These are phyloP conservation scores for Triops cancriformis DNA, from an alignment of 1,140 invertebrate species.

Conservation along the genomic window DNA sequence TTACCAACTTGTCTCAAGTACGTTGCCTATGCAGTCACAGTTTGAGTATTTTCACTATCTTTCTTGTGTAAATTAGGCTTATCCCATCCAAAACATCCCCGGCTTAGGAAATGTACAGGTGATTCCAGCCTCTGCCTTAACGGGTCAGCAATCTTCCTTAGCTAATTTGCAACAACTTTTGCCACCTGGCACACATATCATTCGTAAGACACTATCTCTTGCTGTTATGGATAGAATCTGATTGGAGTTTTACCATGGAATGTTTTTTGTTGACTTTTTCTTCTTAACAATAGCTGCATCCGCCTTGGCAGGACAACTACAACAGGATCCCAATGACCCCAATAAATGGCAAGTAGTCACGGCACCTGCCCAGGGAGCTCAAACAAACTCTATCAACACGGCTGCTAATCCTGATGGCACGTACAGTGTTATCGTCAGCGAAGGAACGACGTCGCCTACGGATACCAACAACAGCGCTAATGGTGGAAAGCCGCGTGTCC, in stretches of 20 bases:
- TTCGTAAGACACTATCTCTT: slow-evolving; percentile 33
- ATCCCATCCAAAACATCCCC: slow-evolving; percentile 59
- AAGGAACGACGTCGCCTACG: slow-evolving; percentile 17
- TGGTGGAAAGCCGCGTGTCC: slow-evolving; percentile 47
- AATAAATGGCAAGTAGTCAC: slow-evolving; percentile 69
- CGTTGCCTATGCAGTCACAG: background rate
- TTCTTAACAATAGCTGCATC: slow-evolving; percentile 23
- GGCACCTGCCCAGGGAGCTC: slow-evolving; percentile 28
- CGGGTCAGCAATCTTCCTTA: slow-evolving; percentile 28
- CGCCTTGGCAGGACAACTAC: slow-evolving; percentile 41
- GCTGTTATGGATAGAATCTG: background rate
- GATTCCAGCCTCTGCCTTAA: slow-evolving; percentile 45
- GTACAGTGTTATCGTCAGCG: slow-evolving; percentile 31
- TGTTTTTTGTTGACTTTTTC: background rate
- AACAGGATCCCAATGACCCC: slow-evolving; percentile 66
- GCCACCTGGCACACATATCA: slow-evolving; percentile 38
- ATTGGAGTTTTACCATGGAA: background rate
- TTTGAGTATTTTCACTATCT: background rate
- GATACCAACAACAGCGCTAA: slow-evolving; percentile 31
- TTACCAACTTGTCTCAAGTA: slow-evolving; percentile 21
- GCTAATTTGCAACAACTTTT: slow-evolving; percentile 29
- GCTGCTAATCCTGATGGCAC: slow-evolving; percentile 32
- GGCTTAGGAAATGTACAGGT: slow-evolving; percentile 69
- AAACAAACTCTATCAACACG: slow-evolving; percentile 29
- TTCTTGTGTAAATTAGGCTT: slow-evolving; percentile 43